Conservation (phyloP, 2,888 invertebrate species). For the Stenolophus ochropezus region DNA sequence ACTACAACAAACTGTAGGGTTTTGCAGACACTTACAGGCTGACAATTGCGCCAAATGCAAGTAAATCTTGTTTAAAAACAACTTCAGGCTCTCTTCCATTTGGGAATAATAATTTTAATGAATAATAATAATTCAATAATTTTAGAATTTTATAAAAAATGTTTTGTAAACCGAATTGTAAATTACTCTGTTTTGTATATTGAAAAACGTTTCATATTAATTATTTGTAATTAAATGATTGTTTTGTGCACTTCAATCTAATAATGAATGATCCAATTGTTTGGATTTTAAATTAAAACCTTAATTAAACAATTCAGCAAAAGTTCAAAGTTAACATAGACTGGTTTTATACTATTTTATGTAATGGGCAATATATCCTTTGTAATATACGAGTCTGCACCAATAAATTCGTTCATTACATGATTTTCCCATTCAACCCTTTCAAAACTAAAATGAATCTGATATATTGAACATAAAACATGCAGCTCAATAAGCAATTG, state of each 20-base stretch:
- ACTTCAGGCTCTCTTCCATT: too few species aligned
- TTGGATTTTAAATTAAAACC: not conserved
- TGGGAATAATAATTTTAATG: too few species aligned
- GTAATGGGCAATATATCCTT: not conserved
- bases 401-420: conserved; percentile 2
- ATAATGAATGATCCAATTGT: not conserved
- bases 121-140: too few species aligned
- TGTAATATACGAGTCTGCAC: not conserved
- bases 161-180: too few species aligned
- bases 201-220: not conserved
- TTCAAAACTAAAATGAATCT: not conserved
- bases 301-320: not conserved
- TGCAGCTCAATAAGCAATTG: not conserved
- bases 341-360: not conserved
- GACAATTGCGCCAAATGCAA: too few species aligned
- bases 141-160: too few species aligned
- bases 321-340: not conserved
- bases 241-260: not conserved
- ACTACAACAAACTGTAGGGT: too few species aligned
- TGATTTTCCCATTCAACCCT: not conserved
- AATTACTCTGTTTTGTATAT: too few species aligned
- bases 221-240: too few species aligned
- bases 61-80: too few species aligned
- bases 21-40: too few species aligned
- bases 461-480: not conserved